These are phyloP conservation scores for Cairina moschata DNA, from an alignment of 2,113 vertebrate genomes.

Conservation along the genomic window DNA sequence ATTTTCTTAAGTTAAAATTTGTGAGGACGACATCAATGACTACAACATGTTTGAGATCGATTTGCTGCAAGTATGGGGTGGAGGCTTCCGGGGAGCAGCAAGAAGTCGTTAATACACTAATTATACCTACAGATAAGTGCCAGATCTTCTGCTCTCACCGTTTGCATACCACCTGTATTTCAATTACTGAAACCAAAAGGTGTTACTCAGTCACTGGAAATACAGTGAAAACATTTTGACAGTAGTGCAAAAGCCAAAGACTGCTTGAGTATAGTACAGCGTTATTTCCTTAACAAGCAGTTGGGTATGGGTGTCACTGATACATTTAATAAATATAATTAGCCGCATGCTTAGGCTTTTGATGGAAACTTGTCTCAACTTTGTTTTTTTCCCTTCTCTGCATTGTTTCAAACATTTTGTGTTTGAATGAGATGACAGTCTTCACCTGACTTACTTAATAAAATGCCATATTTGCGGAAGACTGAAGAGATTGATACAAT, in stretches of 20 bases:
- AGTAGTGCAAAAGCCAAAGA: background rate
- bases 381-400: background rate
- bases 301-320: background rate
- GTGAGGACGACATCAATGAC: background rate
- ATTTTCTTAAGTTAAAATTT: background rate
- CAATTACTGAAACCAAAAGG: background rate
- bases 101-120: background rate
- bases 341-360: background rate
- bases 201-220: background rate
- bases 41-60: background rate
- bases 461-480: background rate
- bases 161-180: background rate
- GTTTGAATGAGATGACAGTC: background rate
- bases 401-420: background rate
- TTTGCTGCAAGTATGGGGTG: background rate
- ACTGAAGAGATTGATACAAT: background rate
- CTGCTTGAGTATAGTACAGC: background rate
- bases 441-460: background rate
- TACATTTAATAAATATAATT: background rate
- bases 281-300: background rate
- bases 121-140: background rate
- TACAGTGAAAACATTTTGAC: background rate
- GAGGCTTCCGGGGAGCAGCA: fast-evolving
- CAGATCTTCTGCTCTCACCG: background rate
- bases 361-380: background rate